Percentiles rank a stretch among this genome's conserved stretches.
Conservation (phyloP, 2,113 vertebrate species). For the Vimba vimba region DNA sequence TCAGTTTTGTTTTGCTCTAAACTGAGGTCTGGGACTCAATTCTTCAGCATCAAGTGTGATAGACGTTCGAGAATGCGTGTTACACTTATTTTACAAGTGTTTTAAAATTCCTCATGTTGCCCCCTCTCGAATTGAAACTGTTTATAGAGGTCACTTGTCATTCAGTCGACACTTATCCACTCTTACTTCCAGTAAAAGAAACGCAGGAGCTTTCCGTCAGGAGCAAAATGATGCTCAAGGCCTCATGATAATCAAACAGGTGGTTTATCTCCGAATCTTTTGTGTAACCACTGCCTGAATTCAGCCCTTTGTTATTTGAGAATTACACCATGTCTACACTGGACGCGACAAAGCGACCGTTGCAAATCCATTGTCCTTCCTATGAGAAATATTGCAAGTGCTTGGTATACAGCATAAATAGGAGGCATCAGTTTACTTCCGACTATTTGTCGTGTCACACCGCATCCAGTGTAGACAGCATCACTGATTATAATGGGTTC, state of each 20-base stretch:
- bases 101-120: neutral
- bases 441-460: too few relatives aligned
- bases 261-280: neutral
- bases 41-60: neutral
- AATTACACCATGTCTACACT: neutral
- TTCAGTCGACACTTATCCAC: neutral
- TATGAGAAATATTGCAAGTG: too few relatives aligned
- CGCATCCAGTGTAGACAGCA: too few relatives aligned
- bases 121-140: neutral
- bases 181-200: neutral
- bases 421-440: too few relatives aligned
- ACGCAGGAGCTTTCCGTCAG: neutral
- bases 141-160: neutral
- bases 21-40: too few relatives aligned
- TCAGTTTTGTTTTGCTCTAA: too few relatives aligned
- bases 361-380: too few relatives aligned
- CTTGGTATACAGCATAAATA: too few relatives aligned
- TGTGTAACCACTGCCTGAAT: neutral
- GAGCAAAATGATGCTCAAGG: neutral
- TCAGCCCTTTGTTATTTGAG: neutral
- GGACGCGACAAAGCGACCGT: too few relatives aligned
- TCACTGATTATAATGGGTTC: too few relatives aligned
- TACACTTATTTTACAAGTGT: neutral
- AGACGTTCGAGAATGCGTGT: neutral
- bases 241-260: neutral